Conservation (phyloP, 2,113 vertebrate species). For the Antennarius striatus region DNA sequence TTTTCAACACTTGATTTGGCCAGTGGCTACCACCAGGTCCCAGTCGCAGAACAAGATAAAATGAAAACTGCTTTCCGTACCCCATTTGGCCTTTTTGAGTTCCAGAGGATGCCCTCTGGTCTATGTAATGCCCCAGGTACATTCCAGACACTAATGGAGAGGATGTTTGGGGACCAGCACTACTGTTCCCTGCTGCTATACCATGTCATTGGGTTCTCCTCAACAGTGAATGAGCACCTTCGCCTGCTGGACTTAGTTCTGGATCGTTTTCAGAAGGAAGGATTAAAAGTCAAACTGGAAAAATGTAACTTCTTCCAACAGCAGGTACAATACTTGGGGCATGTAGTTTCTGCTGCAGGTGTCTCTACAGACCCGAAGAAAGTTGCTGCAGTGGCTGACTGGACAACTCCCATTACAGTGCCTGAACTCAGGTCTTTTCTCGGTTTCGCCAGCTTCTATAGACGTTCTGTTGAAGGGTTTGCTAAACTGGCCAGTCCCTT, state of each 20-base stretch:
- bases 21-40: slow-evolving; percentile 8
- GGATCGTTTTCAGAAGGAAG: too few relatives aligned
- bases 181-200: not conserved
- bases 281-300: too few relatives aligned
- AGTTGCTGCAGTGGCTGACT: not conserved
- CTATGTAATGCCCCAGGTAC: too few relatives aligned
- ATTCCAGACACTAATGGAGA: not conserved
- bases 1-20: not conserved
- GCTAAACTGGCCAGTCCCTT: too few relatives aligned
- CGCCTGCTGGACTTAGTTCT: too few relatives aligned
- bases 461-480: not conserved
- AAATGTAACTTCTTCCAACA: too few relatives aligned
- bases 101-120: slow-evolving; percentile 12
- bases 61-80: not conserved
- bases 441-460: not conserved
- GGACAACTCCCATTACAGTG: not conserved
- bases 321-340: not conserved
- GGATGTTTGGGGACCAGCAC: not conserved
- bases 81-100: too few relatives aligned
- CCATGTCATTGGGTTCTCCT: not conserved
- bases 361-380: not conserved
- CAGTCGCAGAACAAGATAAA: not conserved
- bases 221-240: too few relatives aligned
- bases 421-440: not conserved
- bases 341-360: too few relatives aligned